phyloP scores from a whole-genome alignment of 92 coral and sea anemone species.

The Micromussa lordhowensis region DNA sequence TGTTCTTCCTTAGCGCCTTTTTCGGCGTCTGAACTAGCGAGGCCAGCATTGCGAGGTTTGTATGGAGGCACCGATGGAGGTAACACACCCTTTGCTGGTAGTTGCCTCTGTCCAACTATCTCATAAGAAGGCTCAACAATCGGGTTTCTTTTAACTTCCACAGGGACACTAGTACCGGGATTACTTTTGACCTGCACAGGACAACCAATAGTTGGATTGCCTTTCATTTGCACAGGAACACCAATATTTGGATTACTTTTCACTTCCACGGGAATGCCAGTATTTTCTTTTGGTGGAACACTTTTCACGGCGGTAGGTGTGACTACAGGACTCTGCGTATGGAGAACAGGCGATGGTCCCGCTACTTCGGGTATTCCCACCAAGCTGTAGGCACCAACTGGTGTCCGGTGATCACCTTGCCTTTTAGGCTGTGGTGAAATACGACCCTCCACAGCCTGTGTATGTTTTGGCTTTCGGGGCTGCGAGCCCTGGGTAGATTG shows the following conservation, averaged over 20 bases:
- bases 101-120: conserved; percentile 28
- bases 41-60: neutral
- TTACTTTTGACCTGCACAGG: neutral
- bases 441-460: neutral
- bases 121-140: conserved; percentile 27
- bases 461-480: neutral
- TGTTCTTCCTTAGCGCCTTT: neutral
- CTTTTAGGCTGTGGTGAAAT: neutral
- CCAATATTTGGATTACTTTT: neutral
- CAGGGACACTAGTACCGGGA: neutral
- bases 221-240: neutral
- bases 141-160: neutral
- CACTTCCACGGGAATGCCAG: neutral
- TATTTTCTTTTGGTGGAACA: neutral
- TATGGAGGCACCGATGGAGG: neutral
- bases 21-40: too few species aligned
- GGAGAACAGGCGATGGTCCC: neutral
- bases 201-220: neutral
- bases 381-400: conserved; percentile 32
- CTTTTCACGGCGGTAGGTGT: neutral
- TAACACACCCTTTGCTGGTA: neutral
- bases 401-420: neutral
- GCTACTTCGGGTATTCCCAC: conserved; percentile 30
- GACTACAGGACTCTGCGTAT: neutral
- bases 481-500: neutral